Evolutionary conservation across 2,113 vertebrate species (phyloP).

Genomic region (Melanocharis versteri): DNA sequence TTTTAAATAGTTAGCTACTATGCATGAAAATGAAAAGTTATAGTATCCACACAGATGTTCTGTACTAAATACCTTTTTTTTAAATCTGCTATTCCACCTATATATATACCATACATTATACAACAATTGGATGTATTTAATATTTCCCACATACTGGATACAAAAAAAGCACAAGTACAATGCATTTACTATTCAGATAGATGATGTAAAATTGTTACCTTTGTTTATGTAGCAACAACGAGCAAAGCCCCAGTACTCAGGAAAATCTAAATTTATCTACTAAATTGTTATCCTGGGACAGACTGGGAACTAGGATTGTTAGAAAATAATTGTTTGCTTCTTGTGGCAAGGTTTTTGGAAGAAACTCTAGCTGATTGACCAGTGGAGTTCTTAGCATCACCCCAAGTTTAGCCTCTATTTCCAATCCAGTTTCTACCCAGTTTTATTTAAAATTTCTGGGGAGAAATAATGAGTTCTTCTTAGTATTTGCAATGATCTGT

Average conservation of each 20-base stretch:
- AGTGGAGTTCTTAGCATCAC: not conserved
- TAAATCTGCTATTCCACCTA: not conserved
- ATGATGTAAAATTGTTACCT: not conserved
- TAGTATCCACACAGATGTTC: not conserved
- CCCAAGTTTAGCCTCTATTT: not conserved
- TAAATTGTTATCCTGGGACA: not conserved
- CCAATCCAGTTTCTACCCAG: not conserved
- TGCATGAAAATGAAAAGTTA: not conserved
- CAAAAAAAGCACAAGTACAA: not conserved
- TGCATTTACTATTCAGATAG: not conserved
- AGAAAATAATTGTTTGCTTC: not conserved
- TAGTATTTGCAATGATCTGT: not conserved
- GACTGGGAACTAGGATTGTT: not conserved
- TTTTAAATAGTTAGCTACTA: slow-evolving; percentile 13
- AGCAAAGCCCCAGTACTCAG: not conserved
- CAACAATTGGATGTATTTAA: not conserved
- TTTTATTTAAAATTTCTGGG: not conserved
- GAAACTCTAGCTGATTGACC: not conserved
- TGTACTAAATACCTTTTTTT: not conserved
- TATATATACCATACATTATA: not conserved
- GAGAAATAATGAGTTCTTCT: not conserved
- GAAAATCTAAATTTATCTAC: not conserved
- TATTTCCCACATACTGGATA: not conserved
- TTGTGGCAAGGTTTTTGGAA: not conserved
- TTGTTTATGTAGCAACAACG: not conserved